A percentile compares a stretch with the other conserved stretches of the same genome.
These are phyloP conservation scores for Epinotia demarniana DNA, from an alignment of 2,888 invertebrate species.

Conservation along the genomic window DNA sequence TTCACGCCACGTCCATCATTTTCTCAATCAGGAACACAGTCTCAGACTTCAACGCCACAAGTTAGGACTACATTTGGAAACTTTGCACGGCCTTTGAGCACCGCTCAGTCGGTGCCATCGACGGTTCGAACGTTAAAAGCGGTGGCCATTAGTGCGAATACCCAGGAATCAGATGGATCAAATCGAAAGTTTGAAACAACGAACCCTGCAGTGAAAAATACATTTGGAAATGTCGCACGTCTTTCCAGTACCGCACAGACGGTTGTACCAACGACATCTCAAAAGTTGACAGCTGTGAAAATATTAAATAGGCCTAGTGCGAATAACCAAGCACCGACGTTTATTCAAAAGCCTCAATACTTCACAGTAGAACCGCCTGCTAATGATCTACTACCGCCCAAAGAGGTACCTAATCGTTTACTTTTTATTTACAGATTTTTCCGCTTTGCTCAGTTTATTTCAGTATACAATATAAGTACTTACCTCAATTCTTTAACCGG, in stretches of 20 bases:
- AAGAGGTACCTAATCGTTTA: slow-evolving; percentile 46
- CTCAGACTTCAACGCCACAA: slow-evolving; percentile 11
- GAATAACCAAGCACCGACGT: not conserved
- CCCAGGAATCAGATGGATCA: too few species aligned
- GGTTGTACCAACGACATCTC: not conserved
- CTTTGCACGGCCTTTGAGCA: not conserved
- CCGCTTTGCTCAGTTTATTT: not conserved
- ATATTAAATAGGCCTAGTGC: not conserved
- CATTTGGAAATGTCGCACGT: not conserved
- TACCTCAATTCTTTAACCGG: not conserved
- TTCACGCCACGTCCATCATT: not conserved
- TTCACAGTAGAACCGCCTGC: slow-evolving; percentile 45
- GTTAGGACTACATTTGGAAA: not conserved
- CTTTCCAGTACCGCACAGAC: not conserved
- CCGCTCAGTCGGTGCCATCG: not conserved
- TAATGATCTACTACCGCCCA: slow-evolving; percentile 60
- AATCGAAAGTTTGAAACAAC: too few species aligned
- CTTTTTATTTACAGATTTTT: not conserved
- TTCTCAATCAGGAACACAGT: not conserved
- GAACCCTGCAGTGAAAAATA: not conserved
- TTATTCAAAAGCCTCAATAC: not conserved
- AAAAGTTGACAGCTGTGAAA: slow-evolving; percentile 1
- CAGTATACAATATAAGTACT: too few species aligned
- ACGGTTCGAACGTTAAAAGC: not conserved
- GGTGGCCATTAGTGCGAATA: too few species aligned